Evolutionary conservation across 1,140 invertebrate genomes (phyloP).

Genomic region (Drosophila arizonae): DNA sequence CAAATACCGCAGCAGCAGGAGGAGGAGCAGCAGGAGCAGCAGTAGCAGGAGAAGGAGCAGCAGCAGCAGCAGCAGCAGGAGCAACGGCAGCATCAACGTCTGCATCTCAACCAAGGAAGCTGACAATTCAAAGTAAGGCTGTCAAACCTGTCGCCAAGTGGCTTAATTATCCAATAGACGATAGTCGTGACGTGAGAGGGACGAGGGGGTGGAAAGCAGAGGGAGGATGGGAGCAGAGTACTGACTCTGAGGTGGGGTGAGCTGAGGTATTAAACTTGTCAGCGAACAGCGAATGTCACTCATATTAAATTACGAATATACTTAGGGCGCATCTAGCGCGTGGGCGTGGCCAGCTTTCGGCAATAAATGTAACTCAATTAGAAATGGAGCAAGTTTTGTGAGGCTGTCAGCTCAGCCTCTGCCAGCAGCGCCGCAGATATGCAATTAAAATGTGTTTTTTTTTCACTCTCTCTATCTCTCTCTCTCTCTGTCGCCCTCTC

Average conservation of each 20-base stretch:
- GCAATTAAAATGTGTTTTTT: constrained; percentile 48
- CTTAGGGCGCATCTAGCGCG: background rate
- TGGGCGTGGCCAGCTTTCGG: constrained; percentile 13
- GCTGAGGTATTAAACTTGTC: constrained; percentile 64
- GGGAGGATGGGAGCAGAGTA: background rate
- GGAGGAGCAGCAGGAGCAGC: background rate
- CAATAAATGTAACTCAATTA: constrained; percentile 73
- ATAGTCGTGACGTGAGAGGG: constrained; percentile 33
- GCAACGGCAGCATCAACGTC: constrained; percentile 21
- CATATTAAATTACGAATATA: constrained; percentile 63
- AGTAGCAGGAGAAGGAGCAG: background rate
- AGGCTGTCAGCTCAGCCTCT: background rate
- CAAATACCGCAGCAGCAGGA: constrained; percentile 2
- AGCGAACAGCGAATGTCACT: constrained; percentile 56
- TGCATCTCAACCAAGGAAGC: constrained; percentile 17
- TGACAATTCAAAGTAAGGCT: constrained; percentile 74
- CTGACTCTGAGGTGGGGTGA: background rate
- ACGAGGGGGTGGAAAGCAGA: background rate
- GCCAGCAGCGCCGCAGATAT: constrained; percentile 50
- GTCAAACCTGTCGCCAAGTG: constrained; percentile 79
- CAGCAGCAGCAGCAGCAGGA: background rate
- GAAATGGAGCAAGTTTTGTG: constrained; percentile 24
- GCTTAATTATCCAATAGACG: constrained; percentile 81
- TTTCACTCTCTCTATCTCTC: background rate
- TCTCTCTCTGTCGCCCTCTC: no score